Evolutionary conservation across 1,140 invertebrate genomes (phyloP).

Genomic region (Saxidomus purpurata): DNA sequence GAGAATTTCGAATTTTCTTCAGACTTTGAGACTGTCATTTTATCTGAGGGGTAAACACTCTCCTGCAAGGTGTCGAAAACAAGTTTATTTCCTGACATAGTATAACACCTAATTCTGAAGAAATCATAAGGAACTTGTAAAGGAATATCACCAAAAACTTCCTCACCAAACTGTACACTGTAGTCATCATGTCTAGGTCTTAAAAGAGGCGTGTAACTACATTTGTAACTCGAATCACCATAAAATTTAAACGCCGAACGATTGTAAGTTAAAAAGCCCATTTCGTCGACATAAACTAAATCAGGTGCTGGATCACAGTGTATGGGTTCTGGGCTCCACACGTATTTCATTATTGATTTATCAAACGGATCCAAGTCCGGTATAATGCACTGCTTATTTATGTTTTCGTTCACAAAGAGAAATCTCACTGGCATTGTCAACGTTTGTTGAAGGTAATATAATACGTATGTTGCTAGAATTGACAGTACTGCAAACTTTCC

Average conservation of each 20-base stretch:
- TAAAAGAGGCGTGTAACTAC: slow-evolving; percentile 65
- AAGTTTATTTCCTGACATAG: slow-evolving; percentile 79
- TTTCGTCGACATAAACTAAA: slow-evolving; percentile 83
- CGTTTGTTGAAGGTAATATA: slow-evolving; percentile 35
- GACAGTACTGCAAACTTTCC: neutral
- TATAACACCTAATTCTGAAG: slow-evolving; percentile 85
- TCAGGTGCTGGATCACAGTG: slow-evolving; percentile 87
- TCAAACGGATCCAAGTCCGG: slow-evolving; percentile 92
- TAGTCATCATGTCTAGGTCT: slow-evolving; percentile 65
- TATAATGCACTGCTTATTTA: slow-evolving; percentile 90
- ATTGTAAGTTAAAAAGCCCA: slow-evolving; percentile 78
- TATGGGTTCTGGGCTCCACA: slow-evolving; percentile 88
- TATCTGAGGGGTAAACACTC: slow-evolving; percentile 55
- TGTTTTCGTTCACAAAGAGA: slow-evolving; percentile 61
- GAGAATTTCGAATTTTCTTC: neutral
- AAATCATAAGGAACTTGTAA: slow-evolving; percentile 85
- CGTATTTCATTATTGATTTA: slow-evolving; percentile 88
- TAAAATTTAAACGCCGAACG: slow-evolving; percentile 71
- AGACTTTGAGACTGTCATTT: slow-evolving; percentile 55
- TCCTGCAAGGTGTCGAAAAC: slow-evolving; percentile 69
- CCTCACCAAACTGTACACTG: slow-evolving; percentile 81
- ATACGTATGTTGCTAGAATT: neutral
- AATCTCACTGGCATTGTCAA: slow-evolving; percentile 63
- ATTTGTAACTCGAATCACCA: slow-evolving; percentile 79
- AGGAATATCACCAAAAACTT: slow-evolving; percentile 58